These are phyloP conservation scores for Drosophila falleni DNA, from an alignment of 2,888 invertebrate genomes.

Conservation along the genomic window DNA sequence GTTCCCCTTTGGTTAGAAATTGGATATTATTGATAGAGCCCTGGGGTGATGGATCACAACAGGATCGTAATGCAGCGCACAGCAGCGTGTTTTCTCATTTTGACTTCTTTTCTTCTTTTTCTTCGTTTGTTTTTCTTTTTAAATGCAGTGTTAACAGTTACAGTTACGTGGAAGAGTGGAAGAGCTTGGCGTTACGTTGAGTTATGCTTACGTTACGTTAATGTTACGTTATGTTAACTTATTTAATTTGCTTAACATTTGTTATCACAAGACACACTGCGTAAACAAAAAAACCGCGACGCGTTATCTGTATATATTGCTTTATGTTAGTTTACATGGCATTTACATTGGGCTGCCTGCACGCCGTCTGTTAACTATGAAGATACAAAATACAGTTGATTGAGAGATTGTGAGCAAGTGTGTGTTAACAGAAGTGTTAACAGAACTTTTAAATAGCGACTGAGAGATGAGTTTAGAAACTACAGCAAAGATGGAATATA, in stretches of 20 bases:
- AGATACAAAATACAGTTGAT: slow-evolving; percentile 2
- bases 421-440: slow-evolving; percentile 5
- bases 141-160: slow-evolving; percentile 40
- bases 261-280: slow-evolving; percentile 27
- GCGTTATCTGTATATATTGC: slow-evolving; percentile 38
- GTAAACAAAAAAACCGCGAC: slow-evolving; percentile 35
- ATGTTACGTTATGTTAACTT: slow-evolving; percentile 23
- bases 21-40: slow-evolving; percentile 1
- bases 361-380: slow-evolving; percentile 27
- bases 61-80: slow-evolving; percentile 21
- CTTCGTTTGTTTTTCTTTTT: slow-evolving; percentile 9
- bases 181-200: slow-evolving; percentile 25
- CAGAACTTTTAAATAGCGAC: slow-evolving; percentile 15
- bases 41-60: slow-evolving; percentile 22
- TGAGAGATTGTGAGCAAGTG: not conserved
- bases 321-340: slow-evolving; percentile 34
- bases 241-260: slow-evolving; percentile 10
- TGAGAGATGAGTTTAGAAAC: slow-evolving; percentile 4
- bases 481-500: slow-evolving; percentile 24
- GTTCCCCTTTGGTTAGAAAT: slow-evolving; percentile 5
- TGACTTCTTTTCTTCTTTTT: slow-evolving; percentile 8
- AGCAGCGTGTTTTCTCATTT: slow-evolving; percentile 40
- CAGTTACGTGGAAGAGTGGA: slow-evolving; percentile 19
- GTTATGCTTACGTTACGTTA: slow-evolving; percentile 25
- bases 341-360: slow-evolving; percentile 29